Evolutionary conservation across 1,140 invertebrate species (phyloP), one percentile per base, ranked within the genome.

Genomic region (Paralvinella palmiformis): DNA sequence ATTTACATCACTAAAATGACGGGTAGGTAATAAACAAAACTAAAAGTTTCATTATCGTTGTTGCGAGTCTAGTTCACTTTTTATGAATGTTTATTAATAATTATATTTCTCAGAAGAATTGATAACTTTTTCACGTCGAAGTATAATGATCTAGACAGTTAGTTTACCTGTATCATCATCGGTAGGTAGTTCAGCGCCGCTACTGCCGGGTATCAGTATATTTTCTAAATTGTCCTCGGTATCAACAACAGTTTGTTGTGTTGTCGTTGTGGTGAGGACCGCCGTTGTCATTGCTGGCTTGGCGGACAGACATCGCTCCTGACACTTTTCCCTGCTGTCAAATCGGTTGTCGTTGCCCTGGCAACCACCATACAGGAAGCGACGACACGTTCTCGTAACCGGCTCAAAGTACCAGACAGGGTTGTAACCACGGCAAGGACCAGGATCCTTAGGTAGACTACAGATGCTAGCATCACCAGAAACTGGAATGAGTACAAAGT

Each of bases 391-490:
- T 13, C 56, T 33, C 7, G 22, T 63, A 1, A 64, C 62, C 15
- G 29, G 35, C 45, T 75, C 63, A 52, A 60, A 74, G 60, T 61
- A 75, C 66, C 66, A 76, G 32, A 62, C 61, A 2, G 63, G 5
- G 35, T 63, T 32, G 44, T 67, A 66, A 31, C 69, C 67, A 13
- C 55, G 52, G 72, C 93, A 96, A 0, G 89, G 87, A 4, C 95
- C 95, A 70, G 83, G 77, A 41, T 91, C 88, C 71, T 88, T 85
- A 0, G 86, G 82, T 71, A 91, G 86, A 29, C 87, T 85, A 75
- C 94, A 97, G 62, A 87, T 20, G n/a, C n/a, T 24, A 52, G 17
- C 45, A 50, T n/a, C 27, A 27, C 2, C 10, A 29, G 48, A 17
- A 27, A 52, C 13, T 52, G 20, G n/a, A 48, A 15, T 48, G 10